Evolutionary conservation across 2,797 vertebrate species (phyloP).

Genomic region (Pantherophis alleghaniensis): DNA sequence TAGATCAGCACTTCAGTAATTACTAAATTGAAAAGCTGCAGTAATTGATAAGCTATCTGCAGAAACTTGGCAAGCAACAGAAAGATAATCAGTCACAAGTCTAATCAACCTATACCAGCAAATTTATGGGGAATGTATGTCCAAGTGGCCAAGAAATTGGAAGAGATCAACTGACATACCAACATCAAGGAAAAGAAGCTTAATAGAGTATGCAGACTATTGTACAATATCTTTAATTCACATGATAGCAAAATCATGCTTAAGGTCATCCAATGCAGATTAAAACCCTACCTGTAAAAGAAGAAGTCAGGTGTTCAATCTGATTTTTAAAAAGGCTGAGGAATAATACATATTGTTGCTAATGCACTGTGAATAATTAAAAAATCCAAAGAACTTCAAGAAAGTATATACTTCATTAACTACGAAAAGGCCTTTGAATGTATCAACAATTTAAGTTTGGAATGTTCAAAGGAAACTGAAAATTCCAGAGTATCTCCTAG

Average conservation of each 20-base stretch:
- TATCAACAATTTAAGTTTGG: background rate
- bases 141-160: background rate
- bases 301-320: background rate
- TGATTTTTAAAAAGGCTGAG: background rate
- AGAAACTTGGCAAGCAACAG: background rate
- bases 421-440: background rate
- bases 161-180: background rate
- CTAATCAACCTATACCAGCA: background rate
- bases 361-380: background rate
- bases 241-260: background rate
- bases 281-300: background rate
- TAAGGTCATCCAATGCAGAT: background rate
- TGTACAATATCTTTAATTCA: background rate
- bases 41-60: background rate
- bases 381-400: background rate
- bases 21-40: background rate
- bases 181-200: background rate
- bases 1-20: background rate
- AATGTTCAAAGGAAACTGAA: background rate
- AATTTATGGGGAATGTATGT: background rate
- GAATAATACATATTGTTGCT: background rate
- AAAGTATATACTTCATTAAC: background rate
- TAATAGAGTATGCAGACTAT: background rate
- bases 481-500: background rate
- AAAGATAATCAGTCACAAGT: background rate